These are phyloP conservation scores for Heliconius ethilla DNA, from an alignment of 2,888 invertebrate species.

Conservation along the genomic window DNA sequence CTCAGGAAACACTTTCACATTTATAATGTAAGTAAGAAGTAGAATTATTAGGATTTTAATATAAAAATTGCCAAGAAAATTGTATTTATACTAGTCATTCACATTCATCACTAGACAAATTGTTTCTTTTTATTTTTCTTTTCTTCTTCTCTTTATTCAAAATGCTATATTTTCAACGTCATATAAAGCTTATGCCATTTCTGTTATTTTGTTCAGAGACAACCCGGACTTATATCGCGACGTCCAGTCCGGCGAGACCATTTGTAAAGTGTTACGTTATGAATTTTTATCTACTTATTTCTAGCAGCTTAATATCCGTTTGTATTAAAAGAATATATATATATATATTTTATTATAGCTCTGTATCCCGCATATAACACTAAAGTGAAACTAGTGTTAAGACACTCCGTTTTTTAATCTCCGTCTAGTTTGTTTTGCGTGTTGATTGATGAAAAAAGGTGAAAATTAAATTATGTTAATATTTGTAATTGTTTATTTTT, in stretches of 20 bases:
- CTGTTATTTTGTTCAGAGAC: conserved; percentile 5
- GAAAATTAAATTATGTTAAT: background rate
- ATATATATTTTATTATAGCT: too few relatives aligned
- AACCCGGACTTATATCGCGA: conserved; percentile 17
- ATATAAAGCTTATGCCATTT: conserved; percentile 3
- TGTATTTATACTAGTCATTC: background rate
- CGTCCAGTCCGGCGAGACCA: conserved; percentile 21
- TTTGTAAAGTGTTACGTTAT: conserved; percentile 27
- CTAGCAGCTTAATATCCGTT: background rate
- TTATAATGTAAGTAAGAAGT: too few relatives aligned
- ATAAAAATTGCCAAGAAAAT: background rate
- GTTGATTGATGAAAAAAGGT: too few relatives aligned
- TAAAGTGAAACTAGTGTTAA: too few relatives aligned
- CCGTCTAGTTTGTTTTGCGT: background rate
- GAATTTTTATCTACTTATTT: conserved; percentile 20
- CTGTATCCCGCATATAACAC: too few relatives aligned
- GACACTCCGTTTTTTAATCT: too few relatives aligned
- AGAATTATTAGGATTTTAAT: too few relatives aligned
- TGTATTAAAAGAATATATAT: background rate
- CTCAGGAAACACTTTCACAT: too few relatives aligned
- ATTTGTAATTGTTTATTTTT: background rate
- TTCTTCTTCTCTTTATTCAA: background rate
- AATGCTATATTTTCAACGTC: conserved; percentile 1
- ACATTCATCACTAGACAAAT: conserved; percentile 3
- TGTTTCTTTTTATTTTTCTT: too few relatives aligned